phyloP scores from a whole-genome alignment of 2,113 vertebrate genomes.

The Carollia perspicillata region DNA sequence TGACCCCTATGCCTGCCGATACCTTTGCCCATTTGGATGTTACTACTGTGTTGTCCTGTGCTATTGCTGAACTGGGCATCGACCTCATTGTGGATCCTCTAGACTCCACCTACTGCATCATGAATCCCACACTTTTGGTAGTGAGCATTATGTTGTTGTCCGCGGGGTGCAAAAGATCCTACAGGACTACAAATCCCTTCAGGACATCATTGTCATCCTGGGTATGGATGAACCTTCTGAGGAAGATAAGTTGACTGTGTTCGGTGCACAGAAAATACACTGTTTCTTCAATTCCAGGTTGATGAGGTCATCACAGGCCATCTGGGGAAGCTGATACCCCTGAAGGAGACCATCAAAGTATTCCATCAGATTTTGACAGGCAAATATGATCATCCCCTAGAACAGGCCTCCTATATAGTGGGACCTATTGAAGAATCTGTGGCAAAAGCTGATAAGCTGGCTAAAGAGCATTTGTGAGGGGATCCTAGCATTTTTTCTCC shows the following conservation, averaged over 20 bases:
- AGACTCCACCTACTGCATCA: slow-evolving; percentile 98
- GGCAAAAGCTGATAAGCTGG: slow-evolving; percentile 93
- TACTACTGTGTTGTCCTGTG: slow-evolving; percentile 95
- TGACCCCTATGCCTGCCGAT: slow-evolving; percentile 96
- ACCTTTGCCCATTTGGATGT: slow-evolving; percentile 99
- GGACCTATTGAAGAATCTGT: slow-evolving; percentile 96
- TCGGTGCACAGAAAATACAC: slow-evolving; percentile 96
- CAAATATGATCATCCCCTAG: slow-evolving; percentile 92
- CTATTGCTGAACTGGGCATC: slow-evolving; percentile 97
- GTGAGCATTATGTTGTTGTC: slow-evolving; percentile 95
- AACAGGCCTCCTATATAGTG: slow-evolving; percentile 99
- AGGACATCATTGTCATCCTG: slow-evolving; percentile 98
- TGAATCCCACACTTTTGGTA: slow-evolving; percentile 98
- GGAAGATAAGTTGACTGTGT: slow-evolving; percentile 96
- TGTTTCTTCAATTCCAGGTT: slow-evolving; percentile 97
- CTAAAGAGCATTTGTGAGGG: slow-evolving; percentile 92
- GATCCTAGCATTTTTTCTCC: neutral
- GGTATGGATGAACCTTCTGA: slow-evolving; percentile 99
- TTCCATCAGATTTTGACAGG: slow-evolving; percentile 76
- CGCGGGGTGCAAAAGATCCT: slow-evolving; percentile 97
- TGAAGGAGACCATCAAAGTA: neutral
- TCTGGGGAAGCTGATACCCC: slow-evolving; percentile 86
- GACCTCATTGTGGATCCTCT: slow-evolving; percentile 97
- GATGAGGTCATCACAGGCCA: slow-evolving; percentile 98
- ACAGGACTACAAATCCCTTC: slow-evolving; percentile 98